Conservation (phyloP, 2,888 invertebrate genomes). For the Oxyteleia sp. region DNA sequence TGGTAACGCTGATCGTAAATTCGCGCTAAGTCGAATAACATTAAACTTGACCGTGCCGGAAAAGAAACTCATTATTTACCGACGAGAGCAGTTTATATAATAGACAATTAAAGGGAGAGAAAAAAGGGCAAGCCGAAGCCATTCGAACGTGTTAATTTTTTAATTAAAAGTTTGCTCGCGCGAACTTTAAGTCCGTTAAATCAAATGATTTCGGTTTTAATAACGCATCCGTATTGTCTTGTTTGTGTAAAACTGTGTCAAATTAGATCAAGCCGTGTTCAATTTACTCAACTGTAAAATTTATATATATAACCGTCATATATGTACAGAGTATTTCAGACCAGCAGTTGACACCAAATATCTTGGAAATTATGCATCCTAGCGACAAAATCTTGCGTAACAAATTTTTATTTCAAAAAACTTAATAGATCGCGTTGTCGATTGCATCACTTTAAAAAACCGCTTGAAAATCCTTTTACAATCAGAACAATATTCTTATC, state of each 20-base stretch:
- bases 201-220: neutral
- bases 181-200: neutral
- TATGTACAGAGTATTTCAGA: no score
- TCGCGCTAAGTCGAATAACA: constrained; percentile 5
- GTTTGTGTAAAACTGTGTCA: neutral
- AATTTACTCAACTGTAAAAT: no score
- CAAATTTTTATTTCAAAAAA: no score
- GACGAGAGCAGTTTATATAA: neutral
- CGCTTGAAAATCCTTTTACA: no score
- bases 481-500: no score
- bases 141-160: constrained; percentile 1
- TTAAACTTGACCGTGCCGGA: neutral
- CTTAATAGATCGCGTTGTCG: no score
- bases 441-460: no score
- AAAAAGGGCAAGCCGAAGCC: neutral
- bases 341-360: no score
- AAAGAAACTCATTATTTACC: constrained; percentile 9
- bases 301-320: no score
- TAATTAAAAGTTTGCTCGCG: neutral
- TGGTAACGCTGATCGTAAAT: constrained; percentile 10
- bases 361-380: no score
- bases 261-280: constrained; percentile 18
- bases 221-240: neutral
- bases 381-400: no score
- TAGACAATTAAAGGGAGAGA: neutral